phyloP scores from a whole-genome alignment of 2,797 vertebrate genomes.

The Enteromius afrohamiltoni region DNA sequence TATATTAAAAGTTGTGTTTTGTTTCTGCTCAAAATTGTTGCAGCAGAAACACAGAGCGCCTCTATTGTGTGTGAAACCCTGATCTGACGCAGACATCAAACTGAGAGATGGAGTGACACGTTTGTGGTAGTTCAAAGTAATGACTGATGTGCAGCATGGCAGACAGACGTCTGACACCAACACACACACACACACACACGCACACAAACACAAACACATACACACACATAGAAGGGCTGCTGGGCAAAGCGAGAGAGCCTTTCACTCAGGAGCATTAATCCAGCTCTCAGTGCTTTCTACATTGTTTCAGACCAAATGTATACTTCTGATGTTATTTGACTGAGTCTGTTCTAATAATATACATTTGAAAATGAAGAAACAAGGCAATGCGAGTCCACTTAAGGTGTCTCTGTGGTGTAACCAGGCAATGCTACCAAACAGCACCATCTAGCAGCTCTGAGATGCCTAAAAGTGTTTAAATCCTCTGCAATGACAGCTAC shows the following conservation, averaged over 20 bases:
- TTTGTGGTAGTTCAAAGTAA: constrained; percentile 80
- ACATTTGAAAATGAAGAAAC: not conserved
- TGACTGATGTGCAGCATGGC: constrained; percentile 78
- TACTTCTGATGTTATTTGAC: constrained; percentile 3
- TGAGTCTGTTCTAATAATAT: constrained; percentile 7
- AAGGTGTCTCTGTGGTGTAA: constrained; percentile 31
- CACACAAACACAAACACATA: too few relatives aligned
- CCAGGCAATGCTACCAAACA: constrained; percentile 70
- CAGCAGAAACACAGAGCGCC: constrained; percentile 76
- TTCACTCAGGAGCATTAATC: constrained; percentile 51
- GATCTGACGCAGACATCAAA: constrained; percentile 76
- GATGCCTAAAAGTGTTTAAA: constrained; percentile 29
- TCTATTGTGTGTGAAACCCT: constrained; percentile 81
- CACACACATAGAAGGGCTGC: constrained; percentile 35
- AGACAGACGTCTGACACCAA: constrained; percentile 62
- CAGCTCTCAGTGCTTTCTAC: constrained; percentile 19
- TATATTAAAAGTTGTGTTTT: constrained; percentile 27
- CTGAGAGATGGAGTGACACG: constrained; percentile 77
- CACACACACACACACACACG: constrained; percentile 35
- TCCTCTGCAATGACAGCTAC: not conserved
- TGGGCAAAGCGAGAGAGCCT: constrained; percentile 47
- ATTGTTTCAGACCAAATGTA: constrained; percentile 12
- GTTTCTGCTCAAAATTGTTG: constrained; percentile 52
- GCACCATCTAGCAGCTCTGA: constrained; percentile 80
- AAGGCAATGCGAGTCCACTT: not conserved